These are phyloP conservation scores for Spheniscus mendiculus DNA, from an alignment of 2,113 vertebrate genomes.

Conservation along the genomic window DNA sequence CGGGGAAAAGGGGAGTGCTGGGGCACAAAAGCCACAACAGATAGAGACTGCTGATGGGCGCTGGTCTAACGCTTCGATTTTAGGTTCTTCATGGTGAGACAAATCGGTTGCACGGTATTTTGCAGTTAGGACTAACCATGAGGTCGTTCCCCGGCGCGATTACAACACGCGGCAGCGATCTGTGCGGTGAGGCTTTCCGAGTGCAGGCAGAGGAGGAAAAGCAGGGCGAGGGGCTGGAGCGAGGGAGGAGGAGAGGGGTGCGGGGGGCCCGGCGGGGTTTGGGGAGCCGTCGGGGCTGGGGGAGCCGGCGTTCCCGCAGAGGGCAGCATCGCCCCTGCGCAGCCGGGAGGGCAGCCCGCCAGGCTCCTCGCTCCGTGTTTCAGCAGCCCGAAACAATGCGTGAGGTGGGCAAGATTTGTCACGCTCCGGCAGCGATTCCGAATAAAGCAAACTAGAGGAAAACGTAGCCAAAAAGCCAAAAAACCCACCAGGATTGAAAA, in stretches of 20 bases:
- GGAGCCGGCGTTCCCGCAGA: not conserved
- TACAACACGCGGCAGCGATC: fast-evolving
- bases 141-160: fast-evolving
- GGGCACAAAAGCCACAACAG: not conserved
- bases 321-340: slow-evolving; percentile 1
- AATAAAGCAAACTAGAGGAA: not conserved
- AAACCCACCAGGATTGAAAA: not conserved
- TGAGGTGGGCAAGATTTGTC: not conserved
- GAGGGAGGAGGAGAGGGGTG: not conserved
- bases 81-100: not conserved
- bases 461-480: not conserved
- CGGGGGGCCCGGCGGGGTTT: not conserved
- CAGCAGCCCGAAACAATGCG: not conserved
- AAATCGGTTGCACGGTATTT: fast-evolving
- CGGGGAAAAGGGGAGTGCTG: fast-evolving
- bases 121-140: not conserved
- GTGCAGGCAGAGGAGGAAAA: not conserved
- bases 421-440: not conserved
- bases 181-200: not conserved
- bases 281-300: not conserved
- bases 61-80: not conserved
- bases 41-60: fast-evolving
- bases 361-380: not conserved
- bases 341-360: not conserved
- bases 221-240: not conserved